A percentile compares a stretch with the other conserved stretches of the same genome.
phyloP scores from a whole-genome alignment of 2,888 invertebrate genomes.

The Zygothrica quintamaculata region DNA sequence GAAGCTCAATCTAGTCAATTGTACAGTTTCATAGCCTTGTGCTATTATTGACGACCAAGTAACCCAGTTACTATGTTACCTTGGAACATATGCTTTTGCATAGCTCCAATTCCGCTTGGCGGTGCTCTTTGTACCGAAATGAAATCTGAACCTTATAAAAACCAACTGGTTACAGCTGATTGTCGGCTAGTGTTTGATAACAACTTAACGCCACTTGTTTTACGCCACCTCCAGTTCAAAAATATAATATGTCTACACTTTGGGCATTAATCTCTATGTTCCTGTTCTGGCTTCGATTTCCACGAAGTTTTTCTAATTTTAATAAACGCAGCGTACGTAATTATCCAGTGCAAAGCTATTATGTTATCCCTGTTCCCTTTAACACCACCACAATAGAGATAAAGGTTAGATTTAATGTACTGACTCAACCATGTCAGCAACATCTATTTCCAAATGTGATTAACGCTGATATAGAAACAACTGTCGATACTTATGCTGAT shows the following conservation, averaged over 20 bases:
- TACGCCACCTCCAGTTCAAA: constrained; percentile 9
- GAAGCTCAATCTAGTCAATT: neutral
- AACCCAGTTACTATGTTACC: constrained; percentile 53
- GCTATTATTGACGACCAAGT: constrained; percentile 41
- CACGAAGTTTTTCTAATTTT: constrained; percentile 21
- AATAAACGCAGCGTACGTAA: constrained; percentile 41
- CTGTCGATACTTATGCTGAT: no score
- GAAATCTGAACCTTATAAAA: constrained; percentile 58
- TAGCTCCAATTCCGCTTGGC: constrained; percentile 49
- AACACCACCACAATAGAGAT: no score
- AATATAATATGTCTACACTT: constrained; percentile 36
- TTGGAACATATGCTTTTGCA: constrained; percentile 36
- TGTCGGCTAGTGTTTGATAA: constrained; percentile 54
- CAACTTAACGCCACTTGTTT: constrained; percentile 40
- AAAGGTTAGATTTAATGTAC: neutral
- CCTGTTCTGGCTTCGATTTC: constrained; percentile 7
- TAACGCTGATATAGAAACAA: no score
- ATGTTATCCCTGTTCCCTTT: no score
- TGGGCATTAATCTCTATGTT: constrained; percentile 33
- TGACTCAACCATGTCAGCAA: no score
- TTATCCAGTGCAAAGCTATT: neutral
- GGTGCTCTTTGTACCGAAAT: constrained; percentile 45
- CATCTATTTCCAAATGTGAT: no score
- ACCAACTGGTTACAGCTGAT: constrained; percentile 28
- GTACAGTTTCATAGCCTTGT: constrained; percentile 17